Evolutionary conservation across 2,888 invertebrate species (phyloP), one percentile per base, ranked within the genome.

Genomic region (Steinernema hermaphroditum): DNA sequence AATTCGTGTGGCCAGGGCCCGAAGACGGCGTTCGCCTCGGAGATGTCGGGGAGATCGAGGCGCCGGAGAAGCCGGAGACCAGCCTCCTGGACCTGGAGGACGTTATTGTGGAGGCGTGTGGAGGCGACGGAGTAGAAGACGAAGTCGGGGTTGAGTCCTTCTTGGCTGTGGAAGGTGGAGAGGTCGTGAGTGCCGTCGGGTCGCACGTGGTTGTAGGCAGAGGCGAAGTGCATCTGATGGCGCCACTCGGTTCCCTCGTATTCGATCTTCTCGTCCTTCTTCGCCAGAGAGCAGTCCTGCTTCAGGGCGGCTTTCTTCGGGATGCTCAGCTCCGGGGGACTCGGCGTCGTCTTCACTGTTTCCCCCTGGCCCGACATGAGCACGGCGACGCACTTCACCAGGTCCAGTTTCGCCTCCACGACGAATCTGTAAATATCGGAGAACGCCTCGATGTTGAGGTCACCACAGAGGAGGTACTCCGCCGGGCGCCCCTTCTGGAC

Each of bases 391-490:
- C 54, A 54, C 29, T 49, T 0, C 16, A 29, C 27, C 34, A 27
- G 29, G 22, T 71, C 44, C n/a, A 73, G 27, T 41, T 43, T 46
- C 19, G 93, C 93, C 29, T 88, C 88, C 0, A 90, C 90, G 69
- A 94, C 87, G 62, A 94, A 90, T 72, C 90, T 88, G 82, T 92
- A 91, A 0, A 94, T 90, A 1, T 91, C 90, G 49, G 93, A 92
- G 54, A 90, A 87, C 0, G 94, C 93, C 73, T 90, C 89, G 1
- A 93, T 91, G 88, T 97, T 98, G 76, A 97, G 92, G 88, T 98
- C 98, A 0, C 98, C 98, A 2, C 93, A 92, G 75, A 97, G 80
- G 75, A 98, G 91, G 4, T 93, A 90, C 0, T 96, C 94, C 37
- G 76, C 77, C 12, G 44, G 37, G 0, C 29, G 46, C 0, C 57